These are phyloP conservation scores for Drosophila eugracilis DNA, from an alignment of 1,140 invertebrate genomes.

Conservation along the genomic window DNA sequence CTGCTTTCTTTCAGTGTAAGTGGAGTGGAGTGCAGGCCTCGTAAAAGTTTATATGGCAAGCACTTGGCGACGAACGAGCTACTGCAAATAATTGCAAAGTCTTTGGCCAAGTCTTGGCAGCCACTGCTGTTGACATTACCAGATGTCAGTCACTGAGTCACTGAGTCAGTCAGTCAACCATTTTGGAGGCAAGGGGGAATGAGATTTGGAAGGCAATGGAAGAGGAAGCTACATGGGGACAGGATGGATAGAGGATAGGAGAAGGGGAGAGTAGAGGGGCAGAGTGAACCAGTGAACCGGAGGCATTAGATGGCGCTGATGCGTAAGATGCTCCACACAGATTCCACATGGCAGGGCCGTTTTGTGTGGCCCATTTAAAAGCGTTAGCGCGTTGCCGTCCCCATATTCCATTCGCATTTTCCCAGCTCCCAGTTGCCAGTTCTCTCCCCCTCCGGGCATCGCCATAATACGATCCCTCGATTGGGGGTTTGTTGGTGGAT, in stretches of 20 bases:
- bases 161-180: constrained; percentile 30
- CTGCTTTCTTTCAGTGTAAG: constrained; percentile 17
- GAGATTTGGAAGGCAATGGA: neutral
- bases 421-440: neutral
- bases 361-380: constrained; percentile 66
- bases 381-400: constrained; percentile 53
- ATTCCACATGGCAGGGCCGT: constrained; percentile 42
- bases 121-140: constrained; percentile 61
- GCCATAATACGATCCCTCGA: constrained; percentile 35
- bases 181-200: neutral
- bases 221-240: neutral
- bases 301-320: constrained; percentile 55
- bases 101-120: constrained; percentile 54
- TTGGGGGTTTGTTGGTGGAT: constrained; percentile 2
- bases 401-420: constrained; percentile 1
- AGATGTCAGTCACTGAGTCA: constrained; percentile 36
- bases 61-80: constrained; percentile 52
- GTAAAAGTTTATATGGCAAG: constrained; percentile 70
- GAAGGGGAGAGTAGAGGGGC: too few relatives aligned
- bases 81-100: constrained; percentile 73
- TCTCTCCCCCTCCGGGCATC: too few relatives aligned
- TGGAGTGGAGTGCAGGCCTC: constrained; percentile 42
- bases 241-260: neutral
- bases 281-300: constrained; percentile 29
- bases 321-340: constrained; percentile 54